Evolutionary conservation across 2,888 invertebrate species (phyloP).

Genomic region (Agrochola circellaris): DNA sequence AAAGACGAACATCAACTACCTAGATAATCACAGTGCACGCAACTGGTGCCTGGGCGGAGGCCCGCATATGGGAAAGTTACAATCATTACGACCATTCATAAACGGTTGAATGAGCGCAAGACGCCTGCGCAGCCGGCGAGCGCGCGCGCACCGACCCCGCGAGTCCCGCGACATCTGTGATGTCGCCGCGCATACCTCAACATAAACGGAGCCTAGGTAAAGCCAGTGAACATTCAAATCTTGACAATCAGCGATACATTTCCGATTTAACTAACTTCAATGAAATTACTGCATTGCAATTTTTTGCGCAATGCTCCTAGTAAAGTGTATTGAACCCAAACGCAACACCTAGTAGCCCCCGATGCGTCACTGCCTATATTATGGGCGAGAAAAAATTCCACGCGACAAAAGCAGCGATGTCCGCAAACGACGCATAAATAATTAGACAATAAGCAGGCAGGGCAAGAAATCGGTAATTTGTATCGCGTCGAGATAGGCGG

Average conservation of each 20-base stretch:
- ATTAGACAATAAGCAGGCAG: constrained; percentile 90
- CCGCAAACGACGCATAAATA: constrained; percentile 88
- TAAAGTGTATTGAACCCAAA: constrained; percentile 87
- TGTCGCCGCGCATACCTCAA: constrained; percentile 71
- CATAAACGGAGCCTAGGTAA: constrained; percentile 55
- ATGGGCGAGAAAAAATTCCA: constrained; percentile 84
- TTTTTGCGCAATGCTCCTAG: constrained; percentile 61
- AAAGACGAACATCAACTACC: constrained; percentile 66
- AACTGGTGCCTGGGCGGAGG: constrained; percentile 80
- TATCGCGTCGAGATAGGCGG: constrained; percentile 88
- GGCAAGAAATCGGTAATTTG: constrained; percentile 90
- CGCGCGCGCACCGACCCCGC: constrained; percentile 78
- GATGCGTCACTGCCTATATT: constrained; percentile 83
- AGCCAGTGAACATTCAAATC: constrained; percentile 32
- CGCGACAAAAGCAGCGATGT: constrained; percentile 83
- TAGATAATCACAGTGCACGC: constrained; percentile 73
- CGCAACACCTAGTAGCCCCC: constrained; percentile 78
- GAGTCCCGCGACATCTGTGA: constrained; percentile 78
- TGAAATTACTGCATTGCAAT: constrained; percentile 44
- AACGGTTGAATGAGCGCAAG: constrained; percentile 88
- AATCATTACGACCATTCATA: constrained; percentile 88
- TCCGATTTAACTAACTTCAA: constrained; percentile 39
- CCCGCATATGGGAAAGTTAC: constrained; percentile 88
- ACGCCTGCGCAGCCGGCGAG: constrained; percentile 79
- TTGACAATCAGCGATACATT: constrained; percentile 42